Evolutionary conservation across 2,888 invertebrate genomes (phyloP), one percentile per base, ranked within the genome.

Genomic region (Pelosia muscerda): DNA sequence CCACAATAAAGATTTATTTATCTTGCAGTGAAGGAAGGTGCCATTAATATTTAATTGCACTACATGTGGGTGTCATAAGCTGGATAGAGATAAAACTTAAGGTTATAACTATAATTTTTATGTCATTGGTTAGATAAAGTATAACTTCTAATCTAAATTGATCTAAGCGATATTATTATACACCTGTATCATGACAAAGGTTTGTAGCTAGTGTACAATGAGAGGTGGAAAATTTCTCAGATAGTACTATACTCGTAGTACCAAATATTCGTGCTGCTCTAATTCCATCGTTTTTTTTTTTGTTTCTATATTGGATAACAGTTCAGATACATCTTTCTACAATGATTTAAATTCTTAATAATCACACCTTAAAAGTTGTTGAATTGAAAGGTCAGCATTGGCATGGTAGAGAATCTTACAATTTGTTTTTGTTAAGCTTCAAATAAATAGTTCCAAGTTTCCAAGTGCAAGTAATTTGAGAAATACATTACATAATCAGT

Each of bases 21-120:
- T 65, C 53, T 63, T 2, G 4, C 2, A 68, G 34, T 49, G 57
- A 26, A 54, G 60, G 60, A 13, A 66, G 53, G 64, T 54, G 26
- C 31, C 61, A 57, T 73, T 62, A 62, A 23, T 49, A 57, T 61
- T 74, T 69, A 60, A 70, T 67, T 60, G 60, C 25, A n/a, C n/a
- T 49, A 49, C 55, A 34, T 15, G 31, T 62, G 9, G 15, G 28
- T 68, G 28, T 54, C 55, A 58, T 63, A 64, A 66, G 68, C 62
- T 68, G 22, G 38, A 55, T 31, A 55, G 15, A 68, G 66, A 67
- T 76, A 69, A 76, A 42, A 56, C 53, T 72, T 34, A 22, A 42
- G n/a, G n/a, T 49, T 49, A 49, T 49, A 49, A n/a, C n/a, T 49
- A 49, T 49, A 49, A 49, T 49, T 8, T 49, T 49, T 49, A 49